Evolutionary conservation across 2,113 vertebrate genomes (phyloP).

Genomic region (Gambusia affinis): DNA sequence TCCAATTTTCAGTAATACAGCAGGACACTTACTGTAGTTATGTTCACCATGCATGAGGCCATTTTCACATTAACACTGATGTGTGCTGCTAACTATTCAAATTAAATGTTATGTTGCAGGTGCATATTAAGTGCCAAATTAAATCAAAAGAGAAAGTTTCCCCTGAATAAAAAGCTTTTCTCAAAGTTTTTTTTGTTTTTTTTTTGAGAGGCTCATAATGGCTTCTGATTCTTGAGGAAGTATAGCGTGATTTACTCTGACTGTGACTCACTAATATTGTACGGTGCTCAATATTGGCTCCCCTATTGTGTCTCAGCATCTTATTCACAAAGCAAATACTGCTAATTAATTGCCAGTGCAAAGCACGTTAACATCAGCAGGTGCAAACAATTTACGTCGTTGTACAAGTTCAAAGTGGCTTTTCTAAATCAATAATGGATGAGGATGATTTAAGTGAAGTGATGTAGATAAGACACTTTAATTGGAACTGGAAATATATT

Average conservation of each 20-base stretch:
- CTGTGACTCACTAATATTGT: not conserved
- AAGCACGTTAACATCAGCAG: not conserved
- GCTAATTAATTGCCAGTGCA: not conserved
- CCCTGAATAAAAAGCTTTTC: not conserved
- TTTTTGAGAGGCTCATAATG: not conserved
- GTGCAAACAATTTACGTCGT: not conserved
- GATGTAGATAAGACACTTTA: not conserved
- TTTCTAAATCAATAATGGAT: not conserved
- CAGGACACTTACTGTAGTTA: slow-evolving; percentile 1
- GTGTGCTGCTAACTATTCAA: slow-evolving; percentile 2
- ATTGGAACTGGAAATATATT: not conserved
- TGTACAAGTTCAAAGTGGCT: not conserved
- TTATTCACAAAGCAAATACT: not conserved
- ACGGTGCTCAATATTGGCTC: not conserved
- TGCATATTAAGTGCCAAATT: not conserved
- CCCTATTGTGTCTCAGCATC: not conserved
- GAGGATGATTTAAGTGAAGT: not conserved
- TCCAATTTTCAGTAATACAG: slow-evolving; percentile 8
- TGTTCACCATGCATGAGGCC: slow-evolving; percentile 5
- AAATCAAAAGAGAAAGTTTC: not conserved
- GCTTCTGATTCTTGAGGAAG: not conserved
- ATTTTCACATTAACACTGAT: slow-evolving; percentile 11
- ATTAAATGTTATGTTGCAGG: slow-evolving; percentile 23
- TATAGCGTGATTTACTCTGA: no score
- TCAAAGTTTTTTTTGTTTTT: not conserved